phyloP scores from a whole-genome alignment of 2,888 invertebrate genomes.

The Neoitamus cyanurus region DNA sequence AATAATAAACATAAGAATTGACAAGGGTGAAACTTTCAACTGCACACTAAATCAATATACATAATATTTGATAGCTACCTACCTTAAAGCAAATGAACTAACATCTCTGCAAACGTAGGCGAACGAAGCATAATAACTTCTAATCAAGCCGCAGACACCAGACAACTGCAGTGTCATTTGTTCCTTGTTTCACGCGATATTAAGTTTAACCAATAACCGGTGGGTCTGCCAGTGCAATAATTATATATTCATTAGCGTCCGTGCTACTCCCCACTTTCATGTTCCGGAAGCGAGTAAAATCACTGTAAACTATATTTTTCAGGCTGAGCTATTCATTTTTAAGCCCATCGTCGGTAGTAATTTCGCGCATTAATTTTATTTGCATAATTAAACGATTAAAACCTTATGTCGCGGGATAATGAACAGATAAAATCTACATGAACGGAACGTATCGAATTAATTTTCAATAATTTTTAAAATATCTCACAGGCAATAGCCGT shows the following conservation, averaged over 20 bases:
- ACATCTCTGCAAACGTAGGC: too few relatives aligned
- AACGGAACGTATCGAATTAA: slow-evolving; percentile 1
- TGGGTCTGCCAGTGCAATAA: background rate
- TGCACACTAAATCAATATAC: too few relatives aligned
- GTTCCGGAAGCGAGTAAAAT: background rate
- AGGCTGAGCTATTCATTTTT: background rate
- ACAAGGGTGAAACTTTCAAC: too few relatives aligned
- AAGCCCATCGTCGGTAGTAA: slow-evolving; percentile 13
- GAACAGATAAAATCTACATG: slow-evolving; percentile 36
- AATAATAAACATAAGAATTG: too few relatives aligned
- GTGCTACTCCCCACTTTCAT: background rate
- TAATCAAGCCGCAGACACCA: background rate
- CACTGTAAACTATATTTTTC: background rate
- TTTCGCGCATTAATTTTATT: slow-evolving; percentile 36
- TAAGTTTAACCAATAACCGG: background rate
- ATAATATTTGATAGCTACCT: too few relatives aligned
- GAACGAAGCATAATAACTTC: background rate
- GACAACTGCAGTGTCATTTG: background rate
- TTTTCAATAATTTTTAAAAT: slow-evolving; percentile 40
- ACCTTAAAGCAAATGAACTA: too few relatives aligned
- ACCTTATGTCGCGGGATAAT: slow-evolving; percentile 23
- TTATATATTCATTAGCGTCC: background rate
- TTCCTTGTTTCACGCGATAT: background rate
- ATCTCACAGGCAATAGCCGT: background rate
- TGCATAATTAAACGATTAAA: slow-evolving; percentile 38